These are phyloP conservation scores for Megamerina dolium DNA, from an alignment of 2,888 invertebrate species.

Conservation along the genomic window DNA sequence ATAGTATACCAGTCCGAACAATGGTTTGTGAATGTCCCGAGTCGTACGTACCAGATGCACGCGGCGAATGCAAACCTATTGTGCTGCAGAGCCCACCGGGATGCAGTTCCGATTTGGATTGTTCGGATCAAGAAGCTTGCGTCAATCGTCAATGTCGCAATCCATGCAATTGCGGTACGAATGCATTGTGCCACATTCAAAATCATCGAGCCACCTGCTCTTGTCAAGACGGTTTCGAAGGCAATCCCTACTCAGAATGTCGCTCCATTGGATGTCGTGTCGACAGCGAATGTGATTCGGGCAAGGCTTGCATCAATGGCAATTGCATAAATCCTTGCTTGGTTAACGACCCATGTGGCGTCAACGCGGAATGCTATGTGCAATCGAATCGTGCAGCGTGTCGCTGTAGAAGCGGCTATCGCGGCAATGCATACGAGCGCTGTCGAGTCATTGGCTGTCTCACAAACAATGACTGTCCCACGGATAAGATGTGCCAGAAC, in stretches of 20 bases:
- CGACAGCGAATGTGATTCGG: slow-evolving; percentile 76
- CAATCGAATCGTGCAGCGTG: slow-evolving; percentile 69
- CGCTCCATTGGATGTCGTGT: slow-evolving; percentile 74
- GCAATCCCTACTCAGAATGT: slow-evolving; percentile 78
- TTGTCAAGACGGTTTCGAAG: slow-evolving; percentile 76
- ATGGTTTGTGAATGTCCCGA: slow-evolving; percentile 85
- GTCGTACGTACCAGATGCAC: slow-evolving; percentile 73
- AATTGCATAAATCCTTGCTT: slow-evolving; percentile 83
- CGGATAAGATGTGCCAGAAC: slow-evolving; percentile 77
- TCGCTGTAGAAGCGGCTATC: slow-evolving; percentile 72
- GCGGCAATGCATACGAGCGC: slow-evolving; percentile 69
- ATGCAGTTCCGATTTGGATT: slow-evolving; percentile 74
- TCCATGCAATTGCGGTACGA: slow-evolving; percentile 81
- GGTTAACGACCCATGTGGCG: slow-evolving; percentile 71
- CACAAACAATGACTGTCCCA: slow-evolving; percentile 81
- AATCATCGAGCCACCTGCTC: slow-evolving; percentile 84
- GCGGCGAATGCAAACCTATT: slow-evolving; percentile 71
- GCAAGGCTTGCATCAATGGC: slow-evolving; percentile 77
- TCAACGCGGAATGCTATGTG: slow-evolving; percentile 75
- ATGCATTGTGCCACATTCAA: slow-evolving; percentile 73
- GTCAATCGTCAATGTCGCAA: slow-evolving; percentile 79
- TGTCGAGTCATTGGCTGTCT: slow-evolving; percentile 77
- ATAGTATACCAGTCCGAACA: slow-evolving; percentile 79
- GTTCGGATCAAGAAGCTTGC: slow-evolving; percentile 72
- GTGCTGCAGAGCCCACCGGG: slow-evolving; percentile 65